These are phyloP conservation scores for Trinectes maculatus DNA, from an alignment of 2,113 vertebrate genomes.

Conservation along the genomic window DNA sequence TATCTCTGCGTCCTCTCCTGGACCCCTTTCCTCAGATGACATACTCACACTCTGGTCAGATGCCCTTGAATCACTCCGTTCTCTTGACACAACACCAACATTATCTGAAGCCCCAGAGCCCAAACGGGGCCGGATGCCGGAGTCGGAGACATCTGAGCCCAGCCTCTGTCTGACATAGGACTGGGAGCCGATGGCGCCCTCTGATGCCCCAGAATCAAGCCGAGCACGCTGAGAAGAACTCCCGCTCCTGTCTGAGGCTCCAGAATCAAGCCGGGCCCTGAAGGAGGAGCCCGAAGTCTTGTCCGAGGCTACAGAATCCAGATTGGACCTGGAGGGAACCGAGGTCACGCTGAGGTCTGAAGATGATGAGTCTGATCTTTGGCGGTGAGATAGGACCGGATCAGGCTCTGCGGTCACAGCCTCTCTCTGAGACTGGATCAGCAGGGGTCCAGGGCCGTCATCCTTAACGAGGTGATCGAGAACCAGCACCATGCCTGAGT, in stretches of 20 bases:
- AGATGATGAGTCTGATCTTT: conserved; percentile 69
- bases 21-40: conserved; percentile 55
- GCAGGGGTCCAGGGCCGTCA: conserved; percentile 63
- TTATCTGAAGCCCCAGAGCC: conserved; percentile 60
- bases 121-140: conserved; percentile 44
- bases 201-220: conserved; percentile 72
- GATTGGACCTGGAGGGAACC: conserved; percentile 46
- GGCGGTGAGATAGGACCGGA: conserved; percentile 62
- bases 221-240: conserved; percentile 55
- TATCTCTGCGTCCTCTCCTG: conserved; percentile 36
- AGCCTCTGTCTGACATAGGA: conserved; percentile 56
- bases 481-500: conserved; percentile 78
- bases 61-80: conserved; percentile 59
- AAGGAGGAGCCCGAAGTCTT: conserved; percentile 46
- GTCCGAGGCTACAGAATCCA: conserved; percentile 61
- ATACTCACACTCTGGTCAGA: conserved; percentile 56
- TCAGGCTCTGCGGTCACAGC: conserved; percentile 62
- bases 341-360: conserved; percentile 63
- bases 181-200: conserved; percentile 53
- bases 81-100: conserved; percentile 43
- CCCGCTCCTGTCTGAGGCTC: conserved; percentile 73
- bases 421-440: conserved; percentile 68
- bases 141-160: conserved; percentile 71
- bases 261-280: conserved; percentile 70
- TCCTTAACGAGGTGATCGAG: conserved; percentile 80